These are phyloP conservation scores for Hedychridium roseum DNA, from an alignment of 2,888 invertebrate genomes.

Conservation along the genomic window DNA sequence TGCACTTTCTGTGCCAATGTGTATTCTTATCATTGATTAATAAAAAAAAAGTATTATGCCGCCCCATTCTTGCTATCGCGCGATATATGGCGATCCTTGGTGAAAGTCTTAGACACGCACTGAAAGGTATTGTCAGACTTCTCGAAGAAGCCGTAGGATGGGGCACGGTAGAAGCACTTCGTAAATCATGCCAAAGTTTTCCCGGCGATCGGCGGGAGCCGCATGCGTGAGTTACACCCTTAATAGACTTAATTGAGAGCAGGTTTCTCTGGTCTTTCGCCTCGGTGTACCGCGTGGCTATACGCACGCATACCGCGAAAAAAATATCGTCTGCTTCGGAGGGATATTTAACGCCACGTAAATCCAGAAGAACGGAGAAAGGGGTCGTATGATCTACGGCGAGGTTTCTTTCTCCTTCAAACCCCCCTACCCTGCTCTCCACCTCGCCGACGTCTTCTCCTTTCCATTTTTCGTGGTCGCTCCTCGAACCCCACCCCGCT, in stretches of 20 bases:
- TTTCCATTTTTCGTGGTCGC: conserved; percentile 5
- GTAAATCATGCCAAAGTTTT: conserved; percentile 33
- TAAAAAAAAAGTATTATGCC: too few relatives aligned
- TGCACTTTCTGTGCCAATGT: too few relatives aligned
- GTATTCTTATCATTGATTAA: too few relatives aligned
- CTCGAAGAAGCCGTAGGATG: too few relatives aligned
- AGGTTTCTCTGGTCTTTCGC: conserved; percentile 9
- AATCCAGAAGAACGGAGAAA: conserved; percentile 13
- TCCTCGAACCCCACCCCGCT: neutral
- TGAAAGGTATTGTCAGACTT: too few relatives aligned
- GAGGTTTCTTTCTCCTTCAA: conserved; percentile 6
- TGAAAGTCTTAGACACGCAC: too few relatives aligned
- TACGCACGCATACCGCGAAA: conserved; percentile 3
- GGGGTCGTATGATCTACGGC: conserved; percentile 20
- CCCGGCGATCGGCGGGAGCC: conserved; percentile 1
- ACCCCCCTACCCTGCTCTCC: neutral
- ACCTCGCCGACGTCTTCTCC: conserved; percentile 2
- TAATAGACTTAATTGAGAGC: conserved; percentile 34
- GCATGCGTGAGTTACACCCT: conserved; percentile 23
- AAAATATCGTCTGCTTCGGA: conserved; percentile 2
- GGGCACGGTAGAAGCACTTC: conserved; percentile 23
- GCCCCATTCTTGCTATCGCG: too few relatives aligned
- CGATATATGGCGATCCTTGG: too few relatives aligned
- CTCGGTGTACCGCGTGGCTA: neutral
- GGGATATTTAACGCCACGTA: conserved; percentile 26